Evolutionary conservation across 2,888 invertebrate species (phyloP).

Genomic region (Brenthis hecate): DNA sequence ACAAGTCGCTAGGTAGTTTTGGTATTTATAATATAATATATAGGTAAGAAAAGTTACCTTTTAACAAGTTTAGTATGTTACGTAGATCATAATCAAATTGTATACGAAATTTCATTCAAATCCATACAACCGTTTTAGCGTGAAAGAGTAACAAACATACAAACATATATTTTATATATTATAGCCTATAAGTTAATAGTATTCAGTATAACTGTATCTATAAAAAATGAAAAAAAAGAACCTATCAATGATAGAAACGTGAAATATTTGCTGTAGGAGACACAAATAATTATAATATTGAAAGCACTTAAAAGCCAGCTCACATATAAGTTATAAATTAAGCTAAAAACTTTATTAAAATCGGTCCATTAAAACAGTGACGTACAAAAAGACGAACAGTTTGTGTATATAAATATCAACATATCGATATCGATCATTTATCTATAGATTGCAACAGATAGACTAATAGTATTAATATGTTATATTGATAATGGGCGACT

Average conservation of each 20-base stretch:
- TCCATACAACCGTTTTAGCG: too few relatives aligned
- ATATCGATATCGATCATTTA: neutral
- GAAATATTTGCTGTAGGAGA: neutral
- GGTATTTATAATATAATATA: too few relatives aligned
- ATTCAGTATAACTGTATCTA: too few relatives aligned
- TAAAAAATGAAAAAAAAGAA: too few relatives aligned
- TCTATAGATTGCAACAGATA: conserved; percentile 7
- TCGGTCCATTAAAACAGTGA: conserved; percentile 4
- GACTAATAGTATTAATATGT: conserved; percentile 15
- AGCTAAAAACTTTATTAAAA: conserved; percentile 10
- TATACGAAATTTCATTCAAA: too few relatives aligned
- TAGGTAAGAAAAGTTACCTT: too few relatives aligned
- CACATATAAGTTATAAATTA: conserved; percentile 10
- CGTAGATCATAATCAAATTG: too few relatives aligned
- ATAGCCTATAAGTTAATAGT: too few relatives aligned
- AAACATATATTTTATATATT: too few relatives aligned
- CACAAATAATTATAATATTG: neutral
- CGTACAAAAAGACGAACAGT: neutral
- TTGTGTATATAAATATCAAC: conserved; percentile 1
- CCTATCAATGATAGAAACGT: neutral
- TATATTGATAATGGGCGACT: neutral
- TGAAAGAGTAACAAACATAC: too few relatives aligned
- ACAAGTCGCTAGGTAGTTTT: too few relatives aligned
- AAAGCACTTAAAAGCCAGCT: conserved; percentile 12
- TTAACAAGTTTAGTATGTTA: too few relatives aligned